Evolutionary conservation across 2,113 vertebrate genomes (phyloP).

Genomic region (Glareola pratincola): DNA sequence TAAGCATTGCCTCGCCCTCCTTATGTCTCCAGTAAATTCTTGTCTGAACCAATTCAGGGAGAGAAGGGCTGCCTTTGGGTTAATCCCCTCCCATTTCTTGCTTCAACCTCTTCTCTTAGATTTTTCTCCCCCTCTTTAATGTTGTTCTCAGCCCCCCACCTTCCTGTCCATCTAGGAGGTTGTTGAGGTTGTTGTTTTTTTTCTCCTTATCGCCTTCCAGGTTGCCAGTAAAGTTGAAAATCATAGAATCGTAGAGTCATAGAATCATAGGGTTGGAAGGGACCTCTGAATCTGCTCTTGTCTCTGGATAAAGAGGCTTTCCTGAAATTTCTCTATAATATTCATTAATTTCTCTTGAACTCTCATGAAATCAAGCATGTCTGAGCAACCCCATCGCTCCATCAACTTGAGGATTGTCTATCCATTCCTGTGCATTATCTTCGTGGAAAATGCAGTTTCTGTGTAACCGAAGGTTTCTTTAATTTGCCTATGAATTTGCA

Average conservation of each 20-base stretch:
- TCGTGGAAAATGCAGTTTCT: background rate
- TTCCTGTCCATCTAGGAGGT: background rate
- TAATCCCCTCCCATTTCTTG: background rate
- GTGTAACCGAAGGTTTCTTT: background rate
- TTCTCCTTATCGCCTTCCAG: background rate
- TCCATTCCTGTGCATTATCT: background rate
- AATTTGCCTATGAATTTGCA: background rate
- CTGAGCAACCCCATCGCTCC: background rate
- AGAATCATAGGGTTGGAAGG: too few relatives aligned
- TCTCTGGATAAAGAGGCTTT: background rate
- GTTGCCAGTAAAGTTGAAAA: background rate
- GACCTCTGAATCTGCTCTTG: background rate
- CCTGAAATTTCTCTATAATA: background rate
- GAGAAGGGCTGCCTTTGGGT: background rate
- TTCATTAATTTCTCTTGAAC: background rate
- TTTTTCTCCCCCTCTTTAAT: background rate
- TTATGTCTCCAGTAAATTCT: background rate
- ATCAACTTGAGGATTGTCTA: background rate
- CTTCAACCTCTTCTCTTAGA: background rate
- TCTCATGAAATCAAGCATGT: background rate
- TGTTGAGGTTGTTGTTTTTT: background rate
- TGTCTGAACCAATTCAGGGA: background rate
- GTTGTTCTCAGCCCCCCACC: rapidly evolving
- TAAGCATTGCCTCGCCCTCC: background rate
- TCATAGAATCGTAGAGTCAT: too few relatives aligned